Base-by-base conservation (phyloP, 2,113 vertebrate species). In the Poecilia latipinna region DNA sequence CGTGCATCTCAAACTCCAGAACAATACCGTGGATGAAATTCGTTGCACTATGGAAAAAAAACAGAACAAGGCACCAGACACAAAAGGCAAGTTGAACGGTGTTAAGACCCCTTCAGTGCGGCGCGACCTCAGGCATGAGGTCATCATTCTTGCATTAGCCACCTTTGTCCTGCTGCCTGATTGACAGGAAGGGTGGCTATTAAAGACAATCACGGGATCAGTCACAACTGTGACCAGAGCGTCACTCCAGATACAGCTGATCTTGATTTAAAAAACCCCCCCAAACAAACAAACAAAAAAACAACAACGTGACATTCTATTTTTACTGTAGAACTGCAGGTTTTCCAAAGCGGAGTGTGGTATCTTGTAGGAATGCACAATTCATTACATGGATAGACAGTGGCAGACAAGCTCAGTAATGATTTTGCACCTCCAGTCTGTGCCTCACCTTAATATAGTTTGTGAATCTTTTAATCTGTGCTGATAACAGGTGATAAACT, bases 71-170 rank as follows among this genome's bases (percentile, higher is more conserved):
- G 80, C 73, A 73, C 78, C 82, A 89, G 91, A 90, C 51, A 90
- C 91, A 89, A 90, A 93, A 92, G 90, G 84, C 83, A 71, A 85
- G 87, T 84, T 88, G 80, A 88, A 90, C 82, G 13, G 88, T 84
- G 90, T 89, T 93, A 93, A 93, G 90, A 91, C 88, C 90, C 83
- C 88, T 88, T 88, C 84, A 79, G 90, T 82, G 82, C 78, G 80
- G 79, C 82, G 85, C 84, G 73, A 91, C 89, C 82, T 68, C 83
- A 77, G 83, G 87, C 85, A 92, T 92, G 91, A 93, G 90, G 90
- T 92, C 92, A 93, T 83, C 82, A 73, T 83, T 77, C 88, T 87
- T 81, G 86, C 65, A 90, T 91, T 92, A 93, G 92, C 78, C 77
- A 84, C 86, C 88, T 92, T 92, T 92, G 91, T 93, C 74, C 83